phyloP scores from a whole-genome alignment of 2,113 vertebrate species.

The Corvus hawaiiensis region DNA sequence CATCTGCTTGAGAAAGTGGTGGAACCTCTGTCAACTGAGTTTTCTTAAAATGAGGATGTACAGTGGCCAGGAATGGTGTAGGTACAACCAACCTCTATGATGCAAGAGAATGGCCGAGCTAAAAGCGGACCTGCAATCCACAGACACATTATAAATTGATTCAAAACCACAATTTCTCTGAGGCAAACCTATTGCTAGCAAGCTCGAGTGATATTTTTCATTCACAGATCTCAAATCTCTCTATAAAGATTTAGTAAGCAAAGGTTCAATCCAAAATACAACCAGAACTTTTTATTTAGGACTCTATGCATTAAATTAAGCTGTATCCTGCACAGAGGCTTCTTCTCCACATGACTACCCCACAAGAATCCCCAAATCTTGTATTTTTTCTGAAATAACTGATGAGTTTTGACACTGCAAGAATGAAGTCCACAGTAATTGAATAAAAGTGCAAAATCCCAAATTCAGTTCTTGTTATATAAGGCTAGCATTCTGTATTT shows the following conservation, averaged over 20 bases:
- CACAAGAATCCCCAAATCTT: background rate
- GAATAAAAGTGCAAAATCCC: background rate
- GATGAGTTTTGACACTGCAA: background rate
- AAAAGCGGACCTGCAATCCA: background rate
- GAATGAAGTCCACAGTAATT: background rate
- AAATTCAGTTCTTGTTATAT: background rate
- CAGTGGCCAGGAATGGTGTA: background rate
- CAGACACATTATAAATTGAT: background rate
- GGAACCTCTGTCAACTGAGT: no score
- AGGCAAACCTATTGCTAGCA: background rate
- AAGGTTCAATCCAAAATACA: background rate
- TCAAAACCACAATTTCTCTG: background rate
- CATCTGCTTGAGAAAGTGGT: background rate
- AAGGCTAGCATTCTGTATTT: background rate
- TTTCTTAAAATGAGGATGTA: background rate
- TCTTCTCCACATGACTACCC: background rate
- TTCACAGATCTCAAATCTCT: background rate
- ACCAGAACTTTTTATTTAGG: background rate
- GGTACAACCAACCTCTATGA: background rate
- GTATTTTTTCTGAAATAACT: background rate
- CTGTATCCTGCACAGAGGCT: background rate
- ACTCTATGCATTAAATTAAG: background rate
- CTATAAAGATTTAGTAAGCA: background rate
- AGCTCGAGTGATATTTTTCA: background rate
- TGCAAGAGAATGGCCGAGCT: background rate